These are phyloP conservation scores for Ciconia boyciana DNA, from an alignment of 2,113 vertebrate genomes.

Conservation along the genomic window DNA sequence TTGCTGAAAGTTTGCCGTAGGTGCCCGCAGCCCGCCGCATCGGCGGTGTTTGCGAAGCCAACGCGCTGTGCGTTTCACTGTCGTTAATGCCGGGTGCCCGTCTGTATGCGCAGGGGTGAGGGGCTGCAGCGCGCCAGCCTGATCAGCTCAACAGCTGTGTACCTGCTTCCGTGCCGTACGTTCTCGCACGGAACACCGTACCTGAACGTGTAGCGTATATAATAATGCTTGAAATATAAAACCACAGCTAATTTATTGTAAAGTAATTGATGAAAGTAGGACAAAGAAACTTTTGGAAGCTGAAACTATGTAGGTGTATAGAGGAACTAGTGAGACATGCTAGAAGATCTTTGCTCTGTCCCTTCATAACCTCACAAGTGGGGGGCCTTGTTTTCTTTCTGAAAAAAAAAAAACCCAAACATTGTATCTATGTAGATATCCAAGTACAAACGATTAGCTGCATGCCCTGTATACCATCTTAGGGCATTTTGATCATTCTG, in stretches of 20 bases:
- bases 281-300: neutral
- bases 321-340: neutral
- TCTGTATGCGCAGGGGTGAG: neutral
- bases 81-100: neutral
- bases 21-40: neutral
- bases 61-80: rapidly evolving
- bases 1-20: neutral
- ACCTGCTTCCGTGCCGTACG: neutral
- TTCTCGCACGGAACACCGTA: no score
- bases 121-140: neutral
- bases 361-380: neutral
- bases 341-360: neutral
- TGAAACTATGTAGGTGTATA: neutral
- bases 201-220: rapidly evolving
- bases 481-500: neutral
- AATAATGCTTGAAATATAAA: neutral
- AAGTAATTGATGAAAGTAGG: neutral
- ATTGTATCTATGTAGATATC: neutral
- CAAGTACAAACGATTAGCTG: neutral
- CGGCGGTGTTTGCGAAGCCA: neutral
- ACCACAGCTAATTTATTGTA: neutral
- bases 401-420: neutral
- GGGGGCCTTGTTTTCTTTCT: neutral
- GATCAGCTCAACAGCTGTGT: neutral
- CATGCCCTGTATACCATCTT: neutral